These are phyloP conservation scores for Rafetus swinhoei DNA, from an alignment of 2,113 vertebrate genomes.

Conservation along the genomic window DNA sequence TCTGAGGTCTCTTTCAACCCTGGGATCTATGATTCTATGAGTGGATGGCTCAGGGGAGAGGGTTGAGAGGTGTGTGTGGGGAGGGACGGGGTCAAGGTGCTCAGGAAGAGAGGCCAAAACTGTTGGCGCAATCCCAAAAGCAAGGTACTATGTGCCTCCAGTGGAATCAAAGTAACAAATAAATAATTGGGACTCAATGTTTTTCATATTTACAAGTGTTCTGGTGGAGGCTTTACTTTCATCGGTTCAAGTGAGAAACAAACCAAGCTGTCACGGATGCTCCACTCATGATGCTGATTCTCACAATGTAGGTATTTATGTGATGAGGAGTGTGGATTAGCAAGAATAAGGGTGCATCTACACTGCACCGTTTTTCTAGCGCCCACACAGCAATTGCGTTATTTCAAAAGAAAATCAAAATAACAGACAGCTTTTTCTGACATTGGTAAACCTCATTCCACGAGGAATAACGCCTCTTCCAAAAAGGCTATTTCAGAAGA, in stretches of 20 bases:
- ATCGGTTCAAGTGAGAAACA: not conserved
- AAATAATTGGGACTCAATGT: not conserved
- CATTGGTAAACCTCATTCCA: no score
- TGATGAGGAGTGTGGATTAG: not conserved
- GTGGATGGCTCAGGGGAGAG: no score
- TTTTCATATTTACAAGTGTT: not conserved
- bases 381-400: no score
- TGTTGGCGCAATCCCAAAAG: not conserved
- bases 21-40: no score
- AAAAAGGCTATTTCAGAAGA: no score
- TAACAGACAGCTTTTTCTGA: no score
- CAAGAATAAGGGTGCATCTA: fast-evolving
- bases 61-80: no score
- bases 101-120: constrained; percentile 23
- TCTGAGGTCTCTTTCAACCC: no score
- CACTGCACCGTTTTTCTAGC: no score
- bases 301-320: not conserved
- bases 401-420: no score
- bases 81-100: not conserved
- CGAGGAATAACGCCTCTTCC: no score
- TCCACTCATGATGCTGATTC: not conserved
- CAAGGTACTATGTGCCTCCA: not conserved
- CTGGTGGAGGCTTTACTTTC: not conserved
- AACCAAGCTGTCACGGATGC: not conserved
- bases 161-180: not conserved